These are phyloP conservation scores for Drosophila austrosaltans DNA, from an alignment of 2,888 invertebrate genomes.

Conservation along the genomic window DNA sequence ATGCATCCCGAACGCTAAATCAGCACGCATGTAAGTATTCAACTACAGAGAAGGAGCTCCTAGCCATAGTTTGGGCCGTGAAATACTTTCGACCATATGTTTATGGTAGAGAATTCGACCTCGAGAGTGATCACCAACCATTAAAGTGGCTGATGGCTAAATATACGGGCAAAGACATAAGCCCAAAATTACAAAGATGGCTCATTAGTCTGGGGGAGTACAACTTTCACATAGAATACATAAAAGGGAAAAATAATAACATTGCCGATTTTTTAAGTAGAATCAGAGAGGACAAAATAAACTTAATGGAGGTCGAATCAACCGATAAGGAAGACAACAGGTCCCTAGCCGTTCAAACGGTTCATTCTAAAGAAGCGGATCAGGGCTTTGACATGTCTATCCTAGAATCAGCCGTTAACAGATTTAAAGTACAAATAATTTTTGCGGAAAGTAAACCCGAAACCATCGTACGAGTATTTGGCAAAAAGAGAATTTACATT, in stretches of 20 bases:
- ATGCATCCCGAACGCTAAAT: conserved; percentile 4
- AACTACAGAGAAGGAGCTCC: conserved; percentile 2
- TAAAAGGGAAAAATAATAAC: conserved; percentile 1
- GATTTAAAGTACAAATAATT: background rate
- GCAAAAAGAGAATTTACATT: background rate
- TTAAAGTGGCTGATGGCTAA: conserved; percentile 11
- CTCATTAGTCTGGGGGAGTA: conserved; percentile 1
- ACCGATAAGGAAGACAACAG: background rate
- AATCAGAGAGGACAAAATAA: background rate
- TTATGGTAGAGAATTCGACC: conserved; percentile 2
- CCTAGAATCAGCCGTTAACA: background rate
- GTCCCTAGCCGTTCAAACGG: background rate
- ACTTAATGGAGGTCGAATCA: background rate
- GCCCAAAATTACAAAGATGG: conserved; percentile 5
- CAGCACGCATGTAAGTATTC: background rate
- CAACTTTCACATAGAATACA: conserved; percentile 9
- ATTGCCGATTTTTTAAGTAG: conserved; percentile 1
- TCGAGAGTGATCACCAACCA: conserved; percentile 6
- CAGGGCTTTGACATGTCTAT: conserved; percentile 2
- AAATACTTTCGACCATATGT: background rate
- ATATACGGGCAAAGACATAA: conserved; percentile 6
- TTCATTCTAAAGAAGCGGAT: conserved; percentile 7
- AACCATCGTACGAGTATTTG: background rate
- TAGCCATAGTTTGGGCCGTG: background rate
- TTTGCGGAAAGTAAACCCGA: background rate